phyloP scores from a whole-genome alignment of 2,797 vertebrate genomes.

The Eupleurogrammus muticus region DNA sequence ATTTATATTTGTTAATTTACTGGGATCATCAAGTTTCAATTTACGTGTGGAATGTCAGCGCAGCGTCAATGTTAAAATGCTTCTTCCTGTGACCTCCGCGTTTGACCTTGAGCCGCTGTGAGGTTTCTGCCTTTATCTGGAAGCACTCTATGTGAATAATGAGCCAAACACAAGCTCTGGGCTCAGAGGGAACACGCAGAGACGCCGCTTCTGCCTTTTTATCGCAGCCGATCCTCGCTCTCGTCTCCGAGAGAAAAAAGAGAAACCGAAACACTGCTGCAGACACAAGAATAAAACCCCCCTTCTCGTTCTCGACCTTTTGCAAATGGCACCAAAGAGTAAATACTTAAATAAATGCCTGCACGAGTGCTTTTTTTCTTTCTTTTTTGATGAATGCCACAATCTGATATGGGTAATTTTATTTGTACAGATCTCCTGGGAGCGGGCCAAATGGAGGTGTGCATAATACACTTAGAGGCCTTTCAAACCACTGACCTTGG shows the following conservation, averaged over 20 bases:
- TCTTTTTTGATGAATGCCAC: conserved; percentile 78
- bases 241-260: conserved; percentile 57
- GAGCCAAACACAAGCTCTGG: conserved; percentile 42
- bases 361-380: conserved; percentile 68
- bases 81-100: conserved; percentile 58
- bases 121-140: conserved; percentile 65
- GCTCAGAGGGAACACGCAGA: too few species aligned
- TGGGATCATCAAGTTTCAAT: too few species aligned
- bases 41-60: conserved; percentile 49
- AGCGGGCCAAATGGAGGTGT: conserved; percentile 56
- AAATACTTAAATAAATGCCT: conserved; percentile 75
- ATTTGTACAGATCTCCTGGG: conserved; percentile 71
- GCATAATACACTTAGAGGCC: conserved; percentile 61
- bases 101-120: conserved; percentile 46
- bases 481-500: conserved; percentile 73
- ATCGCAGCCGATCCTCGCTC: conserved; percentile 56
- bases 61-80: conserved; percentile 55
- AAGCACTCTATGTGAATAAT: conserved; percentile 61
- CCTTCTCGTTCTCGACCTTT: conserved; percentile 79
- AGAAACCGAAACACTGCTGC: conserved; percentile 60
- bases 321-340: conserved; percentile 65
- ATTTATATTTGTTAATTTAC: too few species aligned
- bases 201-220: conserved; percentile 61
- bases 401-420: conserved; percentile 73
- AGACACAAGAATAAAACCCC: conserved; percentile 57